A percentile compares a stretch with the other conserved stretches of the same genome.
These are phyloP conservation scores for Microtus ochrogaster DNA, from an alignment of 2,113 vertebrate genomes.

Conservation along the genomic window DNA sequence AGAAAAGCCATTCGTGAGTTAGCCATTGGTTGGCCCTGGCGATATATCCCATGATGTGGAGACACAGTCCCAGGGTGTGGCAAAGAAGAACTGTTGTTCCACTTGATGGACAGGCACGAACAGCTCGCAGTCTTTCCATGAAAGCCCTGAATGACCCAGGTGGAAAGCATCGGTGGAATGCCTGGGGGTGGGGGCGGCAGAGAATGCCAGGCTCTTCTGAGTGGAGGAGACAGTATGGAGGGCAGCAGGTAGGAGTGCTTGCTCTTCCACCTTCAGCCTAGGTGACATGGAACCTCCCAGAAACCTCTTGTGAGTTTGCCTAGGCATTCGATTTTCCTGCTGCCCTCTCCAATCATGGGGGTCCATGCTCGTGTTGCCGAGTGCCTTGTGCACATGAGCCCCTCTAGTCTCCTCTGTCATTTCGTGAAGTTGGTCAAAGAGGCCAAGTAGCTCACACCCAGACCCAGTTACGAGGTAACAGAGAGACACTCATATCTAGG, in stretches of 20 bases:
- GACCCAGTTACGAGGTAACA: neutral
- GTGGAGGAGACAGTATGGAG: neutral
- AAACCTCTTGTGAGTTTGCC: neutral
- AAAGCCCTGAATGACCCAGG: neutral
- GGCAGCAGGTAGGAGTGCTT: neutral
- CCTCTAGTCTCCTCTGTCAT: neutral
- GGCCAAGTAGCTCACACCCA: neutral
- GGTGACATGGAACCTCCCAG: neutral
- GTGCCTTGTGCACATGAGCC: neutral
- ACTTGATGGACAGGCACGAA: neutral
- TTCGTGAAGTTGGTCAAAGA: neutral
- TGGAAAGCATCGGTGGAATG: neutral
- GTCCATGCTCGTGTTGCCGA: neutral
- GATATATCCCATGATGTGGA: neutral
- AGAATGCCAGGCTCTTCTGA: neutral
- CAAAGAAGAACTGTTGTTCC: too few species aligned
- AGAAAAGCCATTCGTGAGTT: neutral
- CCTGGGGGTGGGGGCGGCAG: neutral
- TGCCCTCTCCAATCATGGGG: neutral
- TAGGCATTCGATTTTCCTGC: neutral
- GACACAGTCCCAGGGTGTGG: neutral
- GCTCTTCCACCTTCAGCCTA: neutral
- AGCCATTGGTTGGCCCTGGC: neutral
- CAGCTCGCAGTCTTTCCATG: accelerated
- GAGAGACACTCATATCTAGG: neutral